Conservation (phyloP, 2,888 invertebrate species). For the Tenthredo distinguenda region DNA sequence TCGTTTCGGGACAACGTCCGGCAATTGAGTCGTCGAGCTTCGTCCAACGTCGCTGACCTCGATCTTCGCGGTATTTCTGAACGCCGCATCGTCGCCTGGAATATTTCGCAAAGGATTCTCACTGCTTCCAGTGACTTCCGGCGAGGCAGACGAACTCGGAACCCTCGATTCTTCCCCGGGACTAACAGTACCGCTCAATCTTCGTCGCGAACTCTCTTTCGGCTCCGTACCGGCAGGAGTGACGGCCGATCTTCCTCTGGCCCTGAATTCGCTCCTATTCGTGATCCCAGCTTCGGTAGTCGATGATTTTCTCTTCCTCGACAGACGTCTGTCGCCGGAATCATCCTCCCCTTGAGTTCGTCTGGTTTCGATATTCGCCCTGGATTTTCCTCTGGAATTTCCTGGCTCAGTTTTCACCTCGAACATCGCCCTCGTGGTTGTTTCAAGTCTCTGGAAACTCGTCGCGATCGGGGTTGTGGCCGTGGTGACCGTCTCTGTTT, state of each 20-base stretch:
- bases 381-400: neutral
- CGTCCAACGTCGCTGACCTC: neutral
- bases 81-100: neutral
- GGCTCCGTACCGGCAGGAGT: neutral
- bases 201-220: slow-evolving; percentile 4
- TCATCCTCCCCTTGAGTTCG: neutral
- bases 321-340: neutral
- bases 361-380: neutral
- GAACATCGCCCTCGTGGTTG: neutral
- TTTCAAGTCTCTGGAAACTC: neutral
- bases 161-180: neutral
- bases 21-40: neutral
- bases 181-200: neutral
- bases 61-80: neutral
- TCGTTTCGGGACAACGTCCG: slow-evolving; percentile 9
- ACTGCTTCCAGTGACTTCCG: neutral
- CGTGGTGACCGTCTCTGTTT: slow-evolving; percentile 1
- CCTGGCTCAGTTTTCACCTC: neutral
- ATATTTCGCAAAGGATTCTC: neutral
- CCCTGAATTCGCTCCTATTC: neutral
- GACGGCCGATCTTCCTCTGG: neutral
- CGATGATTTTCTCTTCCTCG: slow-evolving; percentile 13
- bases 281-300: neutral
- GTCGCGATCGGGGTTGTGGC: neutral
- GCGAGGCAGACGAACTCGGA: neutral